Evolutionary conservation across 2,888 invertebrate genomes (phyloP), one percentile per base, ranked within the genome.

Genomic region (Hydraecia micacea): DNA sequence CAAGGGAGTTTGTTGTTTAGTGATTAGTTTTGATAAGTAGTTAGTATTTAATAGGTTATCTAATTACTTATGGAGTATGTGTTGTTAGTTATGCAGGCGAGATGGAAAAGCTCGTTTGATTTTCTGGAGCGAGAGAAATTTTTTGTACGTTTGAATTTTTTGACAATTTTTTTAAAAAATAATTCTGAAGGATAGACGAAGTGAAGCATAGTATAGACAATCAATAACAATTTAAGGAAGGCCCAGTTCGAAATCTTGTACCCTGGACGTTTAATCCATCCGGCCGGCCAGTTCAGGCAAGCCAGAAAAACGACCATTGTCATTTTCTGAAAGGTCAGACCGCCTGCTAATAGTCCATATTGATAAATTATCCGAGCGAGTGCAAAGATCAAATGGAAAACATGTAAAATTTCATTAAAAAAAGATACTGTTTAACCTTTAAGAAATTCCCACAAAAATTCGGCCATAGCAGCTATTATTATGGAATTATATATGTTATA

Each of bases 1-100:
- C 79, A 75, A 77, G 73, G 80, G 60, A 8, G n/a, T 42, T 74
- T n/a, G 8, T 32, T 21, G 28, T 28, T 36, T 18, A 25, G 60
- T 60, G 3, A 1, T 49, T 67, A 8, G 21, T 58, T 73, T 66
- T 76, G 6, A 55, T 58, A 46, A 8, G 55, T 66, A 58, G 6
- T 65, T 46, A 46, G 13, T 32, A 32, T 58, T 55, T 72, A 18
- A 21, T 8, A 28, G 25, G 9, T 8, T 52, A 36, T 39, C 5
- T 66, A n/a, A n/a, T n/a, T 39, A 39, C 9, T 39, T 9, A 15
- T 15, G 4, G 39, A 66, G 39, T 39, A 39, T 28, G n/a, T 1
- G n/a, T 42, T 42, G n/a, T 21, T 21, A 46, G 28, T 67, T 28
- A 18, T 11, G 46, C 67, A 67, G 28, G 42, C 3, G 6, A n/a